Evolutionary conservation across 2,797 vertebrate species (phyloP), one percentile per base, ranked within the genome.

Genomic region (Onychomys arenicola): DNA sequence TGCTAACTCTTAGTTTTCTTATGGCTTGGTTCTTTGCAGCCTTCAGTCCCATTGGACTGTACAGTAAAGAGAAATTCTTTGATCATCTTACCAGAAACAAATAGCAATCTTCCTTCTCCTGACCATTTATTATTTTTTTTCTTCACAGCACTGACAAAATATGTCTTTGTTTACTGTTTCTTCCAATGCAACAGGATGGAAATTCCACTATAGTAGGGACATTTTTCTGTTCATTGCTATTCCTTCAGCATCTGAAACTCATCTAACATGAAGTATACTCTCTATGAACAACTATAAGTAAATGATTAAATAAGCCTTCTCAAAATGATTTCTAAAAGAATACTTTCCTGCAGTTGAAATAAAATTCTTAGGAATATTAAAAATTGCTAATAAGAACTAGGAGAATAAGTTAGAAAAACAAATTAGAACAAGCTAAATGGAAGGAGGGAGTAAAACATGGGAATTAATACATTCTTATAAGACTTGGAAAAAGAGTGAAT

Each of bases 261-360:
- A 34, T 34, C 55, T 75, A 57, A 29, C 19, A 61, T 52, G 65
- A 34, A 71, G 17, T 55, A 89, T 80, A 71, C 59, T 10, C 13
- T 77, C 46, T 65, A 55, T 34, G 84, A 57, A 88, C 46, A 65
- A 52, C 91, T 89, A 92, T 32, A 61, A 91, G 78, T 43, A 86
- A 86, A 63, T 86, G 21, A 91, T 63, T 86, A 40, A 91, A 49
- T 63, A 61, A 90, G 76, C 32, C 12, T 4, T 94, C 29, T 27
- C 25, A 76, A 95, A 84, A 87, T 43, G 77, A 88, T 9, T 94
- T 67, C 17, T 80, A 91, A 94, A 90, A 93, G 14, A 77, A 92
- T 78, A 46, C 89, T 6, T 93, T 96, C 43, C 46, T 87, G 14
- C 84, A 87, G 59, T 69, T 87, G 13, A 86, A 95, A 91, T 86